Percentiles rank a stretch among this genome's conserved stretches.
Evolutionary conservation across 2,113 vertebrate species (phyloP).

Genomic region (Cepphus grylle): DNA sequence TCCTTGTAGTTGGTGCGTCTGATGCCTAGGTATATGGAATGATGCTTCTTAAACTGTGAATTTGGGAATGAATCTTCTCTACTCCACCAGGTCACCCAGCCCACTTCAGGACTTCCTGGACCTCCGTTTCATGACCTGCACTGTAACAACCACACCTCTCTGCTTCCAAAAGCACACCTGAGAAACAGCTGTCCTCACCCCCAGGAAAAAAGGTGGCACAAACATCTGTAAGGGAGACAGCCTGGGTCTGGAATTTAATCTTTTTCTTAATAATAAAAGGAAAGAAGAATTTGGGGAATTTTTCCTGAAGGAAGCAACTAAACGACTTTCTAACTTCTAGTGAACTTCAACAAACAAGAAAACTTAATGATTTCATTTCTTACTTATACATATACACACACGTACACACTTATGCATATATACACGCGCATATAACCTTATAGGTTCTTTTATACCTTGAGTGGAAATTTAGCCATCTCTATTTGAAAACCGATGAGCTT

Average conservation of each 20-base stretch:
- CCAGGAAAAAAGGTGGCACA: background rate
- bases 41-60: background rate
- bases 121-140: background rate
- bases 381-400: background rate
- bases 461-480: background rate
- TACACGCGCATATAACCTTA: background rate
- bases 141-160: background rate
- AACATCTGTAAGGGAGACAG: background rate
- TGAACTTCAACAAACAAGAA: background rate
- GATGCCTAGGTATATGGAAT: fast-evolving
- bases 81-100: background rate
- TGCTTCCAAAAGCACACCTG: background rate
- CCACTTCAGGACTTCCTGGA: background rate
- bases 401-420: background rate
- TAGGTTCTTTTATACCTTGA: background rate
- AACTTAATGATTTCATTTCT: background rate
- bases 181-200: background rate
- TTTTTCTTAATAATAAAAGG: background rate
- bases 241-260: background rate
- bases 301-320: background rate
- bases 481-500: background rate
- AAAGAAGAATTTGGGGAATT: background rate
- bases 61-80: background rate
- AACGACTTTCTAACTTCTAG: background rate
- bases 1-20: background rate